phyloP scores from a whole-genome alignment of 2,797 vertebrate species.

The Percopsis omiscomaycus region DNA sequence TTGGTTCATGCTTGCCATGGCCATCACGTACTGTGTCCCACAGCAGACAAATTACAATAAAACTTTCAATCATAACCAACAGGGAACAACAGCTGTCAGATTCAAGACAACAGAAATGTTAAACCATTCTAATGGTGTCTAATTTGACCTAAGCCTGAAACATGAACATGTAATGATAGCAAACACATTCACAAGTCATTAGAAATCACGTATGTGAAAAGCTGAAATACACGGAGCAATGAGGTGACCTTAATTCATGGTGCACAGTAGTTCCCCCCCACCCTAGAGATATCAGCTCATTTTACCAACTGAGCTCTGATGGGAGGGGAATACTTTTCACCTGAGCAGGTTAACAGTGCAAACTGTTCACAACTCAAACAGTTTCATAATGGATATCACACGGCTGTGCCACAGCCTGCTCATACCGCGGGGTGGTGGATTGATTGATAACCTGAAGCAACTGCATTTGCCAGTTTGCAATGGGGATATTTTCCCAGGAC shows the following conservation, averaged over 20 bases:
- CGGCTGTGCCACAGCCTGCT: conserved; percentile 21
- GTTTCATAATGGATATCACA: conserved; percentile 34
- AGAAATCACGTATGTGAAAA: conserved; percentile 30
- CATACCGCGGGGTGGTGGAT: conserved; percentile 23
- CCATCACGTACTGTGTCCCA: conserved; percentile 40
- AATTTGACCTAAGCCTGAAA: conserved; percentile 5
- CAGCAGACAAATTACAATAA: conserved; percentile 30
- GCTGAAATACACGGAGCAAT: conserved; percentile 45
- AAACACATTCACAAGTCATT: conserved; percentile 34
- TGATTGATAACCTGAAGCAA: conserved; percentile 7
- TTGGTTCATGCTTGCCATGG: conserved; percentile 46
- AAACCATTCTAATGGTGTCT: neutral
- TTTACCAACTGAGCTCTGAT: conserved; percentile 38
- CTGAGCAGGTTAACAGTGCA: conserved; percentile 28
- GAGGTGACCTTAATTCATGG: conserved; percentile 63
- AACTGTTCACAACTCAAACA: neutral
- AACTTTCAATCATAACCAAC: conserved; percentile 25
- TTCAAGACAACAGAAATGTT: conserved; percentile 8
- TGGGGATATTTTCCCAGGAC: neutral
- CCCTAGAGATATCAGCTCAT: conserved; percentile 44
- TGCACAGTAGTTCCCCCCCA: conserved; percentile 40
- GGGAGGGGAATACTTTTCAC: conserved; percentile 35
- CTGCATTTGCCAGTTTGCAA: conserved; percentile 27
- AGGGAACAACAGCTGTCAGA: neutral
- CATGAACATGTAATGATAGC: neutral